Evolutionary conservation across 2,113 vertebrate genomes (phyloP), one percentile per base, ranked within the genome.

Genomic region (Prinia subflava): DNA sequence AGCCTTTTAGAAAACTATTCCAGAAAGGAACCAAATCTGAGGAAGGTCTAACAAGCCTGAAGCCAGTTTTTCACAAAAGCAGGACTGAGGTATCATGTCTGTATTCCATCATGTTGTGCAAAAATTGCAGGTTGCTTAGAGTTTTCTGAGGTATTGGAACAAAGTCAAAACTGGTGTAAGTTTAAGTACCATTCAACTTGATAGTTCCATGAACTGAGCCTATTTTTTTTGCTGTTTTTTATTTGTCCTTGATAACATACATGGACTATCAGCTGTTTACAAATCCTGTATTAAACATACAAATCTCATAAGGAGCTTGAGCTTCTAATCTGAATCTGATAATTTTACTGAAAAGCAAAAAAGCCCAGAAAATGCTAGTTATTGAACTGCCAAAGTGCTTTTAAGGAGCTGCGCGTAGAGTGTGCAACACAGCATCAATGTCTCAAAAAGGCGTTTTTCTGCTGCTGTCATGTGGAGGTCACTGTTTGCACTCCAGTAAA

Each of bases 401-500:
- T 42, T 62, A 57, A 50, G 44, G 31, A 73, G 27, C 47, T 52
- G 50, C 75, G 49, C 20, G 59, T 10, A 39, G 23, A 42, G 55
- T 3, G 1, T 89, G 42, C 44, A 80, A 15, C 73, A 39, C 62
- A 68, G 28, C 28, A 62, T 90, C 87, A 70, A 47, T 63, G 68
- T 31, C 71, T 95, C 56, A 60, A 90, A 92, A 82, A 89, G 41
- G 21, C 1, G 0, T 87, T 89, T 95, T 95, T 95, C 91, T 89
- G 85, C 69, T 8, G 42, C 62, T 96, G 93, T 94, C 96, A 90
- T 92, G 65, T 89, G 82, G 93, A 96, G 94, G 89, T 96, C 96
- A 97, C 62, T 94, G 76, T 90, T 94, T 84, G 79, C 84, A 87
- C 91, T 93, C 87, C 41, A 69, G 91, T 92, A 96, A 95, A 96